Evolutionary conservation across 1,140 invertebrate genomes (phyloP).

Genomic region (Cephus cinctus): DNA sequence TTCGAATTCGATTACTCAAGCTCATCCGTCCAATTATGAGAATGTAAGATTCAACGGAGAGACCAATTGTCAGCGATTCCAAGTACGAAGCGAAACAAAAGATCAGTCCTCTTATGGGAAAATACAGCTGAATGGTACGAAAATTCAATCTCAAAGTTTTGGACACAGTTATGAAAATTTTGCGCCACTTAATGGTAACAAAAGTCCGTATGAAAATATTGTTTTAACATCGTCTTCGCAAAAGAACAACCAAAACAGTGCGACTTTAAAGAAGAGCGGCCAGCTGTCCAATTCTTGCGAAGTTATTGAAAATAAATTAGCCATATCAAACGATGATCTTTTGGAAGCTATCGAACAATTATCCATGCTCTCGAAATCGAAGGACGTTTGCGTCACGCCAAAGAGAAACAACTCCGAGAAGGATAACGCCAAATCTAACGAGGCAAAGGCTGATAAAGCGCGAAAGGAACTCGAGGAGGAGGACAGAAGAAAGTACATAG

Average conservation of each 20-base stretch:
- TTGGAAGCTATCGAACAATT: conserved; percentile 52
- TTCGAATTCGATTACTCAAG: conserved; percentile 33
- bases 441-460: conserved; percentile 54
- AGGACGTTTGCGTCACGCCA: conserved; percentile 35
- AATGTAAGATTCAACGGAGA: conserved; percentile 27
- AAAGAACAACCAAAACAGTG: conserved; percentile 25
- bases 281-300: conserved; percentile 37
- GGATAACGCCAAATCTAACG: conserved; percentile 53
- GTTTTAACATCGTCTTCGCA: conserved; percentile 2
- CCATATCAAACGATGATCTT: conserved; percentile 54
- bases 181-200: conserved; percentile 30
- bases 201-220: conserved; percentile 47
- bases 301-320: conserved; percentile 53
- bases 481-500: conserved; percentile 47
- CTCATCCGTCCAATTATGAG: conserved; percentile 37
- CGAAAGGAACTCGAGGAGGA: conserved; percentile 39
- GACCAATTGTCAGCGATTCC: conserved; percentile 6
- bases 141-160: conserved; percentile 19
- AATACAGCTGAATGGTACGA: conserved; percentile 30
- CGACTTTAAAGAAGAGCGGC: conserved; percentile 31
- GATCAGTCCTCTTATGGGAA: conserved; percentile 26
- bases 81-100: conserved; percentile 12
- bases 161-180: conserved; percentile 36
- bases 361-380: conserved; percentile 47
- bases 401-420: conserved; percentile 54